These are phyloP conservation scores for Stenotaenia linearis DNA, from an alignment of 2,888 invertebrate species.

Conservation along the genomic window DNA sequence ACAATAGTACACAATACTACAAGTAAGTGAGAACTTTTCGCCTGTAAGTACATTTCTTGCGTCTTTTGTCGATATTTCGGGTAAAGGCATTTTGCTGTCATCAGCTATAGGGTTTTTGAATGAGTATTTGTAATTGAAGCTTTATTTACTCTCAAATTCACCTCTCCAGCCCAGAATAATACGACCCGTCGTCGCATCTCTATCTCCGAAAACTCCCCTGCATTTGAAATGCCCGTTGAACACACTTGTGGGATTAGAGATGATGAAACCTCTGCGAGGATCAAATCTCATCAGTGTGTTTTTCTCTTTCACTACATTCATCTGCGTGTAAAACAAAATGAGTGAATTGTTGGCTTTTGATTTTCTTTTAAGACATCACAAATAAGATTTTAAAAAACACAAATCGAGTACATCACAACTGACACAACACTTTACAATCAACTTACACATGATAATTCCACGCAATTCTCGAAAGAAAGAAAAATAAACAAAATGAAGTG, in stretches of 20 bases:
- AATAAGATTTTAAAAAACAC: not conserved
- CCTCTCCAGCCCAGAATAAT: not conserved
- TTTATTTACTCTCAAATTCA: not conserved
- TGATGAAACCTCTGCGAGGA: not conserved
- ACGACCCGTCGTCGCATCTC: not conserved
- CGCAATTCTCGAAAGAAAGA: not conserved
- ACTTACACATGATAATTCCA: not conserved
- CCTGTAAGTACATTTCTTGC: not conserved
- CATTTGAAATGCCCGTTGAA: constrained; percentile 17
- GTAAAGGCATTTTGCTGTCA: not conserved
- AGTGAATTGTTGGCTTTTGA: not conserved
- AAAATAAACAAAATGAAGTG: not conserved
- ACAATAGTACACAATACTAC: not conserved
- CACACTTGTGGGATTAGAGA: not conserved
- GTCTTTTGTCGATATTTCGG: not conserved
- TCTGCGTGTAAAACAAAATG: not conserved
- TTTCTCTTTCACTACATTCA: not conserved
- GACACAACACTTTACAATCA: not conserved
- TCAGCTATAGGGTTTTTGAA: not conserved
- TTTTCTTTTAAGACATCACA: not conserved
- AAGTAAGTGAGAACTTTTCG: not conserved
- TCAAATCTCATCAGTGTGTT: not conserved
- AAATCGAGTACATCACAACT: not conserved
- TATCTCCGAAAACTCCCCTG: not conserved
- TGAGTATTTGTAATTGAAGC: not conserved